These are phyloP conservation scores for Podargus strigoides DNA, from an alignment of 2,797 vertebrate species.

Conservation along the genomic window DNA sequence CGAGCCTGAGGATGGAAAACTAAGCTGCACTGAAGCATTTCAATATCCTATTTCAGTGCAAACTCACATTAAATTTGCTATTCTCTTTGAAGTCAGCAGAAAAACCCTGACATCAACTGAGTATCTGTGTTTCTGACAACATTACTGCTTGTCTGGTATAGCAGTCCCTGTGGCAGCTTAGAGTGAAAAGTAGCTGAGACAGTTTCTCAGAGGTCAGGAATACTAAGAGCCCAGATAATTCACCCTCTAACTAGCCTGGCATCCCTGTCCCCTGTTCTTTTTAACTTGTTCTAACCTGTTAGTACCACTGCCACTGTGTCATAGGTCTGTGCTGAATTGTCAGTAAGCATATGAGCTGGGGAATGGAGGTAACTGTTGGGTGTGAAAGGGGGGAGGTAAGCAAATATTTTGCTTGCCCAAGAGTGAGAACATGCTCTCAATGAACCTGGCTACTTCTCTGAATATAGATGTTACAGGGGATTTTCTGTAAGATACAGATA, in stretches of 20 bases:
- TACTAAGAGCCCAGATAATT: background rate
- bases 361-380: background rate
- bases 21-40: conserved; percentile 21
- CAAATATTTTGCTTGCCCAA: background rate
- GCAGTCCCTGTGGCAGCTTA: background rate
- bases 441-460: background rate
- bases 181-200: background rate
- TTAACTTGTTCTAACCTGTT: background rate
- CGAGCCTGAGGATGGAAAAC: conserved; percentile 5
- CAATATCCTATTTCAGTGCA: conserved; percentile 31
- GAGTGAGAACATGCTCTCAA: background rate
- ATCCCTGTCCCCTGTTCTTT: background rate
- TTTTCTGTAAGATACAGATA: conserved; percentile 23
- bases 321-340: background rate
- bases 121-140: conserved; percentile 44
- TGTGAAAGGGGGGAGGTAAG: background rate
- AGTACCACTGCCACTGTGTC: background rate
- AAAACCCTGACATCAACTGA: conserved; percentile 27
- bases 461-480: background rate
- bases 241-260: background rate
- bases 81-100: conserved; percentile 55
- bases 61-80: conserved; percentile 35
- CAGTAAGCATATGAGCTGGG: background rate
- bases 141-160: conserved; percentile 1
- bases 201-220: background rate